A percentile compares a stretch with the other conserved stretches of the same genome.
phyloP scores from a whole-genome alignment of 2,888 invertebrate genomes.

The Nephrotoma appendiculata region DNA sequence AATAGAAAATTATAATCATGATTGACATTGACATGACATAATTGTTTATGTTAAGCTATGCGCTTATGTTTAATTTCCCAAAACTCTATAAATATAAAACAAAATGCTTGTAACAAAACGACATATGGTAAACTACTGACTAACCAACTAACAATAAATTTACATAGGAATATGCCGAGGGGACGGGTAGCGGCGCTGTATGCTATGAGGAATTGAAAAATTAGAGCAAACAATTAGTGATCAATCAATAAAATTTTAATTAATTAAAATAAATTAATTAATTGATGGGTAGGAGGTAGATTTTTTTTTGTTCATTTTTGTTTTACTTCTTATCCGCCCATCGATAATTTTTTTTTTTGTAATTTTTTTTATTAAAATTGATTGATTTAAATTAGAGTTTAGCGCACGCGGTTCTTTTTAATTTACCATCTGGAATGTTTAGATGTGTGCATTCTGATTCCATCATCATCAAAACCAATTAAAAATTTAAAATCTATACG shows the following conservation, averaged over 20 bases:
- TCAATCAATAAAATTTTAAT: background rate
- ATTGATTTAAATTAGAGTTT: background rate
- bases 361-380: background rate
- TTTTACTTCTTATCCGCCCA: background rate
- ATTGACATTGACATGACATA: background rate
- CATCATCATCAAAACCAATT: background rate
- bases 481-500: background rate
- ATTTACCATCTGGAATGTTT: background rate
- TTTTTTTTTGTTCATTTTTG: too few species aligned
- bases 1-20: background rate
- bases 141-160: background rate
- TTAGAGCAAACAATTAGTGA: background rate
- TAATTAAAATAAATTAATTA: background rate
- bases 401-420: background rate
- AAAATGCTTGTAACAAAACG: background rate
- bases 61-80: background rate
- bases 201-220: background rate
- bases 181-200: background rate
- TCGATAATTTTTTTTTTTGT: background rate
- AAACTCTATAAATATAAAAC: background rate
- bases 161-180: background rate
- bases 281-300: background rate
- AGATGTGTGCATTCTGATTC: background rate
- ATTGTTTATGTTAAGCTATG: background rate
- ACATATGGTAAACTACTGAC: background rate